These are phyloP conservation scores for Ceyx cyanopectus DNA, from an alignment of 2,113 vertebrate species.

Conservation along the genomic window DNA sequence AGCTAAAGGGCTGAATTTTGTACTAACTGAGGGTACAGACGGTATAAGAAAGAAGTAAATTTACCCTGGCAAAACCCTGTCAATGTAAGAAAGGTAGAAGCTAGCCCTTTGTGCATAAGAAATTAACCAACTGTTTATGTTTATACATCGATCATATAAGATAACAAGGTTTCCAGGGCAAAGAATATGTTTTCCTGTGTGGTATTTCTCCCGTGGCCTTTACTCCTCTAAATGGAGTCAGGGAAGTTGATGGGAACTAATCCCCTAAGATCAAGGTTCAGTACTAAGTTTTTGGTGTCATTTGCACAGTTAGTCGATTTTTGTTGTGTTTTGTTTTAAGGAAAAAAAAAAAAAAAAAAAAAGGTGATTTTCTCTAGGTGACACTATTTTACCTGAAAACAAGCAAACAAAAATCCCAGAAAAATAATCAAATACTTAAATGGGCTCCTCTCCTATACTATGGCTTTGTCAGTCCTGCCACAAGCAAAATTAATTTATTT, in stretches of 20 bases:
- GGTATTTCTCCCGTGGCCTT: slow-evolving; percentile 16
- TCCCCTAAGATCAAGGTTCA: not conserved
- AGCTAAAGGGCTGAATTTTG: slow-evolving; percentile 44
- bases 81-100: not conserved
- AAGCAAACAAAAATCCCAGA: not conserved
- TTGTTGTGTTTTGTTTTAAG: not conserved
- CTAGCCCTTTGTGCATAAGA: not conserved
- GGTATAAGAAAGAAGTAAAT: slow-evolving; percentile 8
- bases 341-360: not conserved
- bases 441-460: not conserved
- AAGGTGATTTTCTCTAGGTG: not conserved
- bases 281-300: not conserved
- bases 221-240: not conserved
- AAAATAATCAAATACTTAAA: not conserved
- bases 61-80: not conserved
- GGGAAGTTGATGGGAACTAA: not conserved
- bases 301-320: not conserved
- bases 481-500: not conserved
- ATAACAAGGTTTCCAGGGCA: slow-evolving; percentile 10
- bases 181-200: slow-evolving; percentile 2
- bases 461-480: not conserved
- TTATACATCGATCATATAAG: not conserved
- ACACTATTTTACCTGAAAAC: not conserved
- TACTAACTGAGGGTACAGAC: not conserved
- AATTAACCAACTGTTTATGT: slow-evolving; percentile 5